A percentile compares a stretch with the other conserved stretches of the same genome.
phyloP scores from a whole-genome alignment of 2,113 vertebrate species.

The Pygoscelis antarcticus region DNA sequence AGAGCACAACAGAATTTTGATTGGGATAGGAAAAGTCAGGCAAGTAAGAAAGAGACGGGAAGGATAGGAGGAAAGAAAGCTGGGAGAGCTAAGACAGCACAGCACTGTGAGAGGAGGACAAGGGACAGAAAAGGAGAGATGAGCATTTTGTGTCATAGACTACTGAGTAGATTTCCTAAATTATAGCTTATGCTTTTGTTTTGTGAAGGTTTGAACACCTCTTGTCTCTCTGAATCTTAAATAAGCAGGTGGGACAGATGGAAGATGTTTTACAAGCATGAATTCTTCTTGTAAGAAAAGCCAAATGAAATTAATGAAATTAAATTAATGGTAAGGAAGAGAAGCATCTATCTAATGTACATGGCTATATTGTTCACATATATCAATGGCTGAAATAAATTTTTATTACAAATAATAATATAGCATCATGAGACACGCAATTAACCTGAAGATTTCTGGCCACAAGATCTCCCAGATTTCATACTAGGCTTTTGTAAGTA shows the following conservation, averaged over 20 bases:
- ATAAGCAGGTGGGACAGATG: background rate
- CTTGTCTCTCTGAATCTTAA: background rate
- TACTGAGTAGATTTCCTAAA: background rate
- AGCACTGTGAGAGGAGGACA: background rate
- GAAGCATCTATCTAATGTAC: background rate
- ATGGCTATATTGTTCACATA: background rate
- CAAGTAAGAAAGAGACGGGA: background rate
- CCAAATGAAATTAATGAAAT: background rate
- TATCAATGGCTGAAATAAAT: background rate
- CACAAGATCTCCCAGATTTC: background rate
- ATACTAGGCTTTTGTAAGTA: background rate
- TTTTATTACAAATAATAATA: background rate
- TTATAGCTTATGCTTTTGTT: background rate
- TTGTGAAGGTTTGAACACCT: background rate
- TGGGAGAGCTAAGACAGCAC: background rate
- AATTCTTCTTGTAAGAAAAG: background rate
- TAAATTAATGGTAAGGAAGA: background rate
- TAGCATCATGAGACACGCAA: background rate
- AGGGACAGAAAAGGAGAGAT: background rate
- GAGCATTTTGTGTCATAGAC: background rate
- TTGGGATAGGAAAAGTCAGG: background rate
- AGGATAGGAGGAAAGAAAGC: background rate
- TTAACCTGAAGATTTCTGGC: background rate
- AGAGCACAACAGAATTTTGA: background rate
- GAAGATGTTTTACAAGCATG: background rate